Base-by-base conservation (phyloP, 2,888 invertebrate genomes). In the Agelastica alni region DNA sequence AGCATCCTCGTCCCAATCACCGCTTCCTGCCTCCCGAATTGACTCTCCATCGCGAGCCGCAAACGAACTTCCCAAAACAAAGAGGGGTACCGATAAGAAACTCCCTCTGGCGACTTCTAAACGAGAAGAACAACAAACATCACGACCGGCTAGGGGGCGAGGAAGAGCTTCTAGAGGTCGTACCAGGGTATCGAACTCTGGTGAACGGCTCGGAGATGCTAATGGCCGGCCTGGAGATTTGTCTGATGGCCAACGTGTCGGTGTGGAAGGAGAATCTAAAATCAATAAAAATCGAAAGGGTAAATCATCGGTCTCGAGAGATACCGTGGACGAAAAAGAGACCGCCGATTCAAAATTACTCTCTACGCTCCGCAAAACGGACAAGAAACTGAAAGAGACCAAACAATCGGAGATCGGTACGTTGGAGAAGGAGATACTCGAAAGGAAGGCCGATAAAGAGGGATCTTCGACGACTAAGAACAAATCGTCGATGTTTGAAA, bases 121-220 rank as follows among this genome's bases (percentile, higher is more conserved):
- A 81, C 82, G 88, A 88, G 85, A 86, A 84, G 86, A 89, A 88
- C 77, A 83, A 79, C 32, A 18, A 10, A 17, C n/a, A 7, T 66
- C 76, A 73, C 73, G 79, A 71, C 69, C 65, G 63, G 13, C 37
- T 9, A 65, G 70, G 67, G 69, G 70, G 59, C 68, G 73, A 67
- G 63, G 60, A 47, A 56, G 61, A 14, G 64, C 64, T 53, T 66
- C 61, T 58, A 66, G 57, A 60, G 68, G 71, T 43, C 60, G 72
- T 51, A 58, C 70, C 59, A 58, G 67, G 52, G 34, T 69, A 59
- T 61, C 70, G 66, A 70, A 75, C 69, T 61, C 81, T 73, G 78
- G 85, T 85, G 80, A 84, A 85, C 78, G 85, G 82, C 72, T 83
- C 83, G 76, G 85, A 85, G 81, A 83, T 82, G 77, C 79, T 86